These are phyloP conservation scores for Myopa testacea DNA, from an alignment of 2,888 invertebrate genomes.

Conservation along the genomic window DNA sequence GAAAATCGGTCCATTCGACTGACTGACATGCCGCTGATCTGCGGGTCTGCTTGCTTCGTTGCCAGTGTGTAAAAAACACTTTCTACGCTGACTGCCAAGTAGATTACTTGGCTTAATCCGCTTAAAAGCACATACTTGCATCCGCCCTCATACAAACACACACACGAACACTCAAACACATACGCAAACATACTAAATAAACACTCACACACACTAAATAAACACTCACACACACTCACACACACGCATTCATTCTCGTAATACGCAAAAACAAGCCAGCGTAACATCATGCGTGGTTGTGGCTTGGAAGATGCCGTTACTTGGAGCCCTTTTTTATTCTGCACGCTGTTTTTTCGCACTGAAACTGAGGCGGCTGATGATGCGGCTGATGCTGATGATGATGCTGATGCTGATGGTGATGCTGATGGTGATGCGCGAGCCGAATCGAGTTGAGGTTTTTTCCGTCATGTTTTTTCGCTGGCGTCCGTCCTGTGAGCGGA, in stretches of 20 bases:
- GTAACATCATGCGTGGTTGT: conserved; percentile 34
- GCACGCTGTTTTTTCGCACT: not conserved
- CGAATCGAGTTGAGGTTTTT: conserved; percentile 4
- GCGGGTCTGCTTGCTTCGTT: not conserved
- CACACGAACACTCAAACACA: not conserved
- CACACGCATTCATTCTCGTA: conserved; percentile 1
- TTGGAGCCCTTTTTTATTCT: not conserved
- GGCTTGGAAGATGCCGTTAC: conserved; percentile 11
- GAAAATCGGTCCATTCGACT: not conserved
- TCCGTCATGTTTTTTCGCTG: not conserved
- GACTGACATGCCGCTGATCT: not conserved
- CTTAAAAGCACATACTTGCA: conserved; percentile 21
- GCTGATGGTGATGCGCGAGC: not conserved
- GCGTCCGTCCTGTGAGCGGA: conserved; percentile 14
- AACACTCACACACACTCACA: not conserved
- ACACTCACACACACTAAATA: not conserved
- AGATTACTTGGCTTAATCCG: conserved; percentile 27
- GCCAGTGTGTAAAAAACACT: conserved; percentile 7
- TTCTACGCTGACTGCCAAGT: conserved; percentile 1
- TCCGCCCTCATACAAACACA: not conserved
- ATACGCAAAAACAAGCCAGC: not conserved
- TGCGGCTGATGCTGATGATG: not conserved
- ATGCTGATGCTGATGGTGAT: not conserved
- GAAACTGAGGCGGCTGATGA: not conserved
- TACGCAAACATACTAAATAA: no score